A percentile compares a stretch with the other conserved stretches of the same genome.
Conservation (phyloP, 2,113 vertebrate genomes). For the Engystomops pustulosus region DNA sequence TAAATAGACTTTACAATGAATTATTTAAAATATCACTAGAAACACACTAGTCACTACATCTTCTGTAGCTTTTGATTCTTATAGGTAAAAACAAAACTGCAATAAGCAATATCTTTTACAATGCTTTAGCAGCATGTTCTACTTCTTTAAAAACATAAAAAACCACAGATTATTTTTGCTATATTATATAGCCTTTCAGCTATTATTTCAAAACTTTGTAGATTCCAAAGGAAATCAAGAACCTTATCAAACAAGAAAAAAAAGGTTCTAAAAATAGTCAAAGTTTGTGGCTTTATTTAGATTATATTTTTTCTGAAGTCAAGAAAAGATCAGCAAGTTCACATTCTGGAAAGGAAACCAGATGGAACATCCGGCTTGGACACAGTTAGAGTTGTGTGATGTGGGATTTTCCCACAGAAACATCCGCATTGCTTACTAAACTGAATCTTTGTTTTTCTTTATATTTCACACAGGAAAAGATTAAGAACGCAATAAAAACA, state of each 20-base stretch:
- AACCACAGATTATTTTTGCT: not conserved
- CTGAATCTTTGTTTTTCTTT: not conserved
- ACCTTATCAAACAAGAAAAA: not conserved
- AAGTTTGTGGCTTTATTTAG: not conserved
- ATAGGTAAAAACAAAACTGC: too few species aligned
- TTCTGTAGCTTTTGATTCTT: too few species aligned
- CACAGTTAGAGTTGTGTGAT: constrained; percentile 34
- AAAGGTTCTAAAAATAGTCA: constrained; percentile 21
- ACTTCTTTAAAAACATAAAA: too few species aligned
- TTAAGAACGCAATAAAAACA: not conserved
- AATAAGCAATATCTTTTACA: too few species aligned
- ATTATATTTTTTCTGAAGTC: constrained; percentile 19
- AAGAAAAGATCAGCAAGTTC: constrained; percentile 48
- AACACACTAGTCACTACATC: too few species aligned
- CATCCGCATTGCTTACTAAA: constrained; percentile 13
- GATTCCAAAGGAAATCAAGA: not conserved
- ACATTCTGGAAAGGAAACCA: constrained; percentile 42
- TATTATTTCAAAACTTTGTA: not conserved
- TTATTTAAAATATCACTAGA: too few species aligned
- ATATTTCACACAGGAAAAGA: not conserved
- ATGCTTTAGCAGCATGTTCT: not conserved
- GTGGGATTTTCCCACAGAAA: constrained; percentile 56
- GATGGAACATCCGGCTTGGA: constrained; percentile 48
- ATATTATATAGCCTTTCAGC: not conserved
- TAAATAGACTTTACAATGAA: too few species aligned